Conservation (phyloP, 1,140 invertebrate genomes). For the Arion vulgaris region DNA sequence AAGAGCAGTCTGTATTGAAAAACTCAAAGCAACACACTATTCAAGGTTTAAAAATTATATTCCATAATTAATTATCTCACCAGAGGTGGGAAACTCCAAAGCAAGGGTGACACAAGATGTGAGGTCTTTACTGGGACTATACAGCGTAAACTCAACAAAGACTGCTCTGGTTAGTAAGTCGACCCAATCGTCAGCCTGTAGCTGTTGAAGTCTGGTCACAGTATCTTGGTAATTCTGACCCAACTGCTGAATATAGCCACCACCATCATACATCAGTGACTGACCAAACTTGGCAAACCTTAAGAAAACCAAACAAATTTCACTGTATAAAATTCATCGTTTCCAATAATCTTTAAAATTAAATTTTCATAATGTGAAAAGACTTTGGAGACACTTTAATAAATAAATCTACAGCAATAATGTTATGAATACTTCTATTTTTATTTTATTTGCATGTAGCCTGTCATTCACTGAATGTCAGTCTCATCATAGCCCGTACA, state of each 20-base stretch:
- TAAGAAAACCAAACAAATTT: too few relatives aligned
- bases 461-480: too few relatives aligned
- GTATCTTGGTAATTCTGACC: constrained; percentile 56
- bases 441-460: too few relatives aligned
- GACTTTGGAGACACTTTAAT: too few relatives aligned
- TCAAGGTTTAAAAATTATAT: too few relatives aligned
- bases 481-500: too few relatives aligned
- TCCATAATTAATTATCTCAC: too few relatives aligned
- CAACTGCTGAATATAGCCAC: constrained; percentile 61
- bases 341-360: too few relatives aligned
- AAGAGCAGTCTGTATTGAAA: too few relatives aligned
- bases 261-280: constrained; percentile 53
- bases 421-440: too few relatives aligned
- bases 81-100: constrained; percentile 74
- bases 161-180: constrained; percentile 73
- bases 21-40: too few relatives aligned
- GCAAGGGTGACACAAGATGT: constrained; percentile 56
- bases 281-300: constrained; percentile 45
- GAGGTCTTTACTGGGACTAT: constrained; percentile 71
- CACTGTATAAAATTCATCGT: neutral
- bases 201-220: constrained; percentile 47
- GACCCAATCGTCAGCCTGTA: constrained; percentile 58
- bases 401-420: too few relatives aligned
- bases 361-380: neutral
- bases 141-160: constrained; percentile 75